Percentiles rank a stretch among this genome's conserved stretches.
Conservation (phyloP, 2,888 invertebrate genomes). For the Acrobasis repandana region DNA sequence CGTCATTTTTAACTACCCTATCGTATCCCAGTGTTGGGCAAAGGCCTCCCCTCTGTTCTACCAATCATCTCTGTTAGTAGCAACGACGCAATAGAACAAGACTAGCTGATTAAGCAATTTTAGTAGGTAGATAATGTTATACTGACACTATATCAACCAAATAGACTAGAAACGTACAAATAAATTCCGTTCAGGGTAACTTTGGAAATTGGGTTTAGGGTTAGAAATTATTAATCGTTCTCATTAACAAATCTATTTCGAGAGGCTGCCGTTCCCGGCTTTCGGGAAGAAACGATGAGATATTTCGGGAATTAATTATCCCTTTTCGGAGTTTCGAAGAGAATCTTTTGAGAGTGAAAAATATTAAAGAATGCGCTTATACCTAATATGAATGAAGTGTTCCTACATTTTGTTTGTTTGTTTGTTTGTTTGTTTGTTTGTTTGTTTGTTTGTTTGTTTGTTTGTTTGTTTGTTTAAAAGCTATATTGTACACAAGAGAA, state of each 20-base stretch:
- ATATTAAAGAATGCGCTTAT: not conserved
- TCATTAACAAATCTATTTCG: conserved; percentile 14
- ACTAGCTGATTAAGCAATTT: too few relatives aligned
- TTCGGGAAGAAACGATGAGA: not conserved
- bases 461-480: too few relatives aligned
- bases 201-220: conserved; percentile 13
- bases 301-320: conserved; percentile 1
- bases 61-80: too few relatives aligned
- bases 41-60: too few relatives aligned
- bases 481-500: too few relatives aligned
- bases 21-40: too few relatives aligned
- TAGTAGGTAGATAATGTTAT: too few relatives aligned
- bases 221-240: conserved; percentile 4
- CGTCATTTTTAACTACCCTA: too few relatives aligned
- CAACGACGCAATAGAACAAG: too few relatives aligned
- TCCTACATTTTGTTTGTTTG: too few relatives aligned
- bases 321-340: not conserved
- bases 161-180: not conserved
- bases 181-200: not conserved
- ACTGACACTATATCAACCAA: not conserved
- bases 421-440: too few relatives aligned
- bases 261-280: not conserved
- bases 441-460: too few relatives aligned
- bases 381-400: not conserved
- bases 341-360: not conserved